phyloP scores from a whole-genome alignment of 2,113 vertebrate species.

The Sylvia atricapilla region DNA sequence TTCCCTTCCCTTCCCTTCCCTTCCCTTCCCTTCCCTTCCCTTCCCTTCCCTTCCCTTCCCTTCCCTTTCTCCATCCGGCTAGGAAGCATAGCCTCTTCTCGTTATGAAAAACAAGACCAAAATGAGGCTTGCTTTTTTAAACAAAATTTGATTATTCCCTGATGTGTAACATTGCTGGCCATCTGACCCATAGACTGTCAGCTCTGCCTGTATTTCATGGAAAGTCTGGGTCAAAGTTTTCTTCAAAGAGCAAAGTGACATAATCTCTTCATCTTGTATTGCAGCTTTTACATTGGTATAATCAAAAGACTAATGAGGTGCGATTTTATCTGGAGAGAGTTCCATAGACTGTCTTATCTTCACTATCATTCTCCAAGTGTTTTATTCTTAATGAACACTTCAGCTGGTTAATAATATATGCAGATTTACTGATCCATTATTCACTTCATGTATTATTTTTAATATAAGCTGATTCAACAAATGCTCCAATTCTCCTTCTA shows the following conservation, averaged over 20 bases:
- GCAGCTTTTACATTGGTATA: neutral
- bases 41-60: no score
- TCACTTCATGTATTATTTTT: neutral
- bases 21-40: no score
- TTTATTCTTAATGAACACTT: neutral
- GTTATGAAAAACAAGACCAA: neutral
- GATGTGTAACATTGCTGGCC: neutral
- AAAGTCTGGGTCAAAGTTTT: neutral
- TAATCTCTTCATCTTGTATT: neutral
- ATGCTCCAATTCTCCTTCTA: neutral
- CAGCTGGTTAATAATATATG: neutral
- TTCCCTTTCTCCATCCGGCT: neutral
- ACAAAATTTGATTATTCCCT: neutral
- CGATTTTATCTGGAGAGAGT: neutral
- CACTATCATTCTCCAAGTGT: neutral
- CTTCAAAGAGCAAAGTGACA: neutral
- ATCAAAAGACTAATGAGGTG: neutral
- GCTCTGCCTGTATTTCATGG: neutral
- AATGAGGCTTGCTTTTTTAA: neutral
- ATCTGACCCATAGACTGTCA: neutral
- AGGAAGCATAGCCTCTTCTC: neutral
- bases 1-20: no score
- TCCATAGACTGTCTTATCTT: neutral
- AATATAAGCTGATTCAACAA: neutral
- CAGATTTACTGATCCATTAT: neutral